Conservation (phyloP, 2,797 vertebrate genomes). For the Oryzias sinensis region DNA sequence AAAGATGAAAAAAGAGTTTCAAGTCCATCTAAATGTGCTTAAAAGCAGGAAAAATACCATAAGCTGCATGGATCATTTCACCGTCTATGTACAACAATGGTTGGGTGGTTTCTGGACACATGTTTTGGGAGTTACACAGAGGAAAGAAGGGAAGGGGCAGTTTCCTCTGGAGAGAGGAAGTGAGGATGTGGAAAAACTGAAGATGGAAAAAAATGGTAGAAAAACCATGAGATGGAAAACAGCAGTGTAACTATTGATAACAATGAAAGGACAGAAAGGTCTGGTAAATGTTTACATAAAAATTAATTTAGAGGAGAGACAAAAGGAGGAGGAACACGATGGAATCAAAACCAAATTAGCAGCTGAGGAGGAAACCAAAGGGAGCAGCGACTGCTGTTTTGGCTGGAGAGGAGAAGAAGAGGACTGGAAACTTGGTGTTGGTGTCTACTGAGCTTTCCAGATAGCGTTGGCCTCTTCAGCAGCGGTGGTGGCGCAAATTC, state of each 20-base stretch:
- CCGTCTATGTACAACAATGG: slow-evolving; percentile 41
- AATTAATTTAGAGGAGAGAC: neutral
- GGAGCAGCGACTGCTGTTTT: neutral
- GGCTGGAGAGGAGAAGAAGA: neutral
- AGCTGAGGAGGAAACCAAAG: neutral
- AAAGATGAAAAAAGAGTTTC: slow-evolving; percentile 15
- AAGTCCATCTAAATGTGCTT: slow-evolving; percentile 19
- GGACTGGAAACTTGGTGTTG: neutral
- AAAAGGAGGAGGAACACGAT: neutral
- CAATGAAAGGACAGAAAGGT: neutral
- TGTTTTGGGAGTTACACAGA: slow-evolving; percentile 41
- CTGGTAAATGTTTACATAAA: no score
- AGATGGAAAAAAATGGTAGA: neutral
- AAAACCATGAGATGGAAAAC: neutral
- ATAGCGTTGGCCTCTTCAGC: slow-evolving; percentile 97
- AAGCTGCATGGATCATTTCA: slow-evolving; percentile 31
- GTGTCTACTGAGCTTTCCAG: slow-evolving; percentile 88
- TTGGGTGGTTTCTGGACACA: slow-evolving; percentile 54
- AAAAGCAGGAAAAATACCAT: slow-evolving; percentile 12
- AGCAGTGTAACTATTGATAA: no score
- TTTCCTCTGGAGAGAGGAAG: neutral
- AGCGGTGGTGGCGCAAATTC: slow-evolving; percentile 93
- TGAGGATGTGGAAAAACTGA: neutral
- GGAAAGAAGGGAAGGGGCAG: neutral
- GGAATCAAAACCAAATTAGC: neutral